Evolutionary conservation across 2,888 invertebrate genomes (phyloP).

Genomic region (Rugalucina vietnamica): DNA sequence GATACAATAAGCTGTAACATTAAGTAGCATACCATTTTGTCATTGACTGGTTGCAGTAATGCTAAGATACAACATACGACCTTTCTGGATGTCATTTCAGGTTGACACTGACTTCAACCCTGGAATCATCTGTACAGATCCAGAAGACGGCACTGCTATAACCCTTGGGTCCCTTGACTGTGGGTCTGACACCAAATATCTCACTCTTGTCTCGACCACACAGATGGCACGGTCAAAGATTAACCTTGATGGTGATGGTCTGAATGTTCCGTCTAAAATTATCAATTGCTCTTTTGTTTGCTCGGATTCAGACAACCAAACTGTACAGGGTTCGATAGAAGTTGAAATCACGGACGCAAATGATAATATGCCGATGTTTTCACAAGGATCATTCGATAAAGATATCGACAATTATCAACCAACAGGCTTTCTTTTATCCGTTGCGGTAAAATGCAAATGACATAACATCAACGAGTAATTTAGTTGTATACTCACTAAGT

Average conservation of each 20-base stretch:
- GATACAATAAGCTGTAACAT: no score
- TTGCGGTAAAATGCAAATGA: constrained; percentile 46
- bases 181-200: constrained; percentile 31
- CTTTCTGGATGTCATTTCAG: constrained; percentile 18
- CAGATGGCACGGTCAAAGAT: no score
- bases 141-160: constrained; percentile 38
- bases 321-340: constrained; percentile 24
- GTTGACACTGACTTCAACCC: constrained; percentile 36
- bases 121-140: constrained; percentile 39
- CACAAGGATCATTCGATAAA: background rate
- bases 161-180: constrained; percentile 29
- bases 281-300: constrained; percentile 45
- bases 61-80: constrained; percentile 41
- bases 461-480: constrained; percentile 46
- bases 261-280: constrained; percentile 29
- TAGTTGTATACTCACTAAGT: constrained; percentile 39
- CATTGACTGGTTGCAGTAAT: no score
- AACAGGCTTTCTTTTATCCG: constrained; percentile 26
- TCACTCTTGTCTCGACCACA: constrained; percentile 33
- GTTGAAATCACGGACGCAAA: constrained; percentile 50
- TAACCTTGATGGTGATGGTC: constrained; percentile 43
- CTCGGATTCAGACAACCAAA: constrained; percentile 47
- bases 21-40: no score
- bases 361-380: constrained; percentile 36
- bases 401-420: background rate